Percentiles rank a stretch among this genome's conserved stretches.
phyloP scores from a whole-genome alignment of 35 echinoderm and acorn worm species.

The Amphiura filiformis region DNA sequence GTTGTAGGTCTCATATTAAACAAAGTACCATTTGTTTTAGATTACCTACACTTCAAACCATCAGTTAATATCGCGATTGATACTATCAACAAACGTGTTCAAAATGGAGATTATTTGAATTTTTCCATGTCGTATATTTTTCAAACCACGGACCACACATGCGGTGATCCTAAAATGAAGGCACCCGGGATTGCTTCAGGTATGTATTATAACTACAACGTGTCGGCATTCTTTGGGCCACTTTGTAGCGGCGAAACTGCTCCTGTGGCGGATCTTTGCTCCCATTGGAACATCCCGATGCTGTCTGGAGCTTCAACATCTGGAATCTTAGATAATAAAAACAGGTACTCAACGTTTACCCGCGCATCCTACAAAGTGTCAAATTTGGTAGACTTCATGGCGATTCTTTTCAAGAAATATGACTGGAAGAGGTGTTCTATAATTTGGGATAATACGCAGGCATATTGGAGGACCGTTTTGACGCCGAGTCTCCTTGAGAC shows the following conservation, averaged over 20 bases:
- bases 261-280: neutral
- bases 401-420: neutral
- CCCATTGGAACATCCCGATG: neutral
- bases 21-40: neutral
- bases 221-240: conserved; percentile 21
- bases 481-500: neutral
- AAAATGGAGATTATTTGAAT: neutral
- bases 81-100: neutral
- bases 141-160: neutral
- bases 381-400: neutral
- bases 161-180: neutral
- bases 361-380: neutral
- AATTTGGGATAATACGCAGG: neutral
- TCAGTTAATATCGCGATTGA: neutral
- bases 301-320: neutral
- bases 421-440: neutral
- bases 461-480: neutral
- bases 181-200: neutral
- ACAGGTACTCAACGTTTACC: neutral
- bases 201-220: neutral
- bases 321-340: neutral
- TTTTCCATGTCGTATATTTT: neutral
- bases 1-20: no score
- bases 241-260: no score
- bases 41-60: neutral